phyloP scores from a whole-genome alignment of 2,888 invertebrate genomes.

The Exephanes ischioxanthus region DNA sequence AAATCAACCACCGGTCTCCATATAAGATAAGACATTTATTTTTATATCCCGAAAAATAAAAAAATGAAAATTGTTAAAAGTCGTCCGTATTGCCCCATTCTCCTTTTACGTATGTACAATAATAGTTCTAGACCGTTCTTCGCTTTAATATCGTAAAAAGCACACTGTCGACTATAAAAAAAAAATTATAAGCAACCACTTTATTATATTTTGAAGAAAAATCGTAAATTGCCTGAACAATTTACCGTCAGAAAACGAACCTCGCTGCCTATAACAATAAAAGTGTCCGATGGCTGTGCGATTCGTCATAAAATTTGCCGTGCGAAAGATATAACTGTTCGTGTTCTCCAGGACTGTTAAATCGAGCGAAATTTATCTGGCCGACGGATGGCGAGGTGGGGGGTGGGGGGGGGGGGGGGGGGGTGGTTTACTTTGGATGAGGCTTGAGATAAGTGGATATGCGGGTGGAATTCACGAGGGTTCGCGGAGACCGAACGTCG shows the following conservation, averaged over 20 bases:
- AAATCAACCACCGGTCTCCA: not conserved
- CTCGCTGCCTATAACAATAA: not conserved
- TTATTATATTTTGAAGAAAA: not conserved
- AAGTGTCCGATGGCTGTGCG: not conserved
- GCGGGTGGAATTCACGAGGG: conserved; percentile 60
- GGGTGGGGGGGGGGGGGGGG: not conserved
- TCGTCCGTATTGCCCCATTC: too few species aligned
- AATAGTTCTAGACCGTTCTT: too few species aligned
- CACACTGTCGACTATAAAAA: too few species aligned
- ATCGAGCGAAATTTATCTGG: conserved; percentile 59
- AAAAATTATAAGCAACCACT: not conserved
- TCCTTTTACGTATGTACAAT: too few species aligned
- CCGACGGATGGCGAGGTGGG: not conserved
- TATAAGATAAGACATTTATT: not conserved
- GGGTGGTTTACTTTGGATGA: conserved; percentile 49
- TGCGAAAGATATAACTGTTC: not conserved
- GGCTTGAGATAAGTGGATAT: conserved; percentile 46
- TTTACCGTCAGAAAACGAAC: not conserved
- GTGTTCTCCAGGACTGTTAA: conserved; percentile 24
- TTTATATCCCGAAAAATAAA: not conserved
- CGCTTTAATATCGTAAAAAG: too few species aligned
- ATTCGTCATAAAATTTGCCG: not conserved
- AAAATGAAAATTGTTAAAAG: too few species aligned
- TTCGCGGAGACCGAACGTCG: conserved; percentile 19
- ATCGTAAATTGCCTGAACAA: not conserved